Percentiles rank a stretch among this genome's conserved stretches.
phyloP scores from a whole-genome alignment of 2,797 vertebrate species.

The Lagocephalus sceleratus region DNA sequence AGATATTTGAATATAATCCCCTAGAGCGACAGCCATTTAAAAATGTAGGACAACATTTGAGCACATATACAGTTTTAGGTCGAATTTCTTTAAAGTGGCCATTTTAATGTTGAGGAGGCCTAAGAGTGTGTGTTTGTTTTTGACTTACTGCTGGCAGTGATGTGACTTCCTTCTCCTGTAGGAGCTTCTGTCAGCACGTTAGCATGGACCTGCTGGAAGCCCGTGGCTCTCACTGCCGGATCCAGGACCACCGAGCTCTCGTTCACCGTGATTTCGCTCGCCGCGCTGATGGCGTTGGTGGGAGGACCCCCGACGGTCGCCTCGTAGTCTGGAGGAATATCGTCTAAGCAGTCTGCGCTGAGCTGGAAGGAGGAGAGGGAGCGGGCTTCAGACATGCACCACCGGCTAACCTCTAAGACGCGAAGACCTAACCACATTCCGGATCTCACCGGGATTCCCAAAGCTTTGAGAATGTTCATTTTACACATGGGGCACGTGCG shows the following conservation, averaged over 20 bases:
- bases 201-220: constrained; percentile 80
- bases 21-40: constrained; percentile 9
- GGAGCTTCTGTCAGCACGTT: constrained; percentile 75
- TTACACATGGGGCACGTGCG: constrained; percentile 99
- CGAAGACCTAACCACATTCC: no score
- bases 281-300: constrained; percentile 86
- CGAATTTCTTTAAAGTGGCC: constrained; percentile 17
- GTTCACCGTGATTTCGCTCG: constrained; percentile 87
- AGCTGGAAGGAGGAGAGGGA: constrained; percentile 74
- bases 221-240: constrained; percentile 72
- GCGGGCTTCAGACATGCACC: no score
- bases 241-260: constrained; percentile 90
- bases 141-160: constrained; percentile 86
- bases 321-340: constrained; percentile 89
- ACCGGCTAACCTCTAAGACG: no score
- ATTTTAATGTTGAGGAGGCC: constrained; percentile 7
- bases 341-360: constrained; percentile 87
- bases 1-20: constrained; percentile 20
- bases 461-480: constrained; percentile 99
- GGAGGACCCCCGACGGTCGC: constrained; percentile 81
- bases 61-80: constrained; percentile 17
- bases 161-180: constrained; percentile 72
- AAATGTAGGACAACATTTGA: constrained; percentile 2
- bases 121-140: constrained; percentile 1
- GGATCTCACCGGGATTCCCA: constrained; percentile 89